A percentile compares a stretch with the other conserved stretches of the same genome.
These are phyloP conservation scores for Pithys albifrons DNA, from an alignment of 2,113 vertebrate genomes.

Conservation along the genomic window DNA sequence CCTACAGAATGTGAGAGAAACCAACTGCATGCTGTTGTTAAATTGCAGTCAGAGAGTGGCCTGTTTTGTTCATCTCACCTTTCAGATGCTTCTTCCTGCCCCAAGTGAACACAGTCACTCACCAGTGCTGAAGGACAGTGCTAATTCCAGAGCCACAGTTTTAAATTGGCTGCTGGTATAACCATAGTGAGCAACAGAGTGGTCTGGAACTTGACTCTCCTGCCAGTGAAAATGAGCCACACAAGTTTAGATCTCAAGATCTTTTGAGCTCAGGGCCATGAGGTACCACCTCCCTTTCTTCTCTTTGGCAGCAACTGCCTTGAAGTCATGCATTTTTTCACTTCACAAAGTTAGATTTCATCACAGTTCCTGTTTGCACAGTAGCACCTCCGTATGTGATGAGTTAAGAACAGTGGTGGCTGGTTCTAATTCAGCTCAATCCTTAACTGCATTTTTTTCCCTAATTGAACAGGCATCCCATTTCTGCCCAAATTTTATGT, in stretches of 20 bases:
- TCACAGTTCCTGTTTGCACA: background rate
- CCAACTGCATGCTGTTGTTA: background rate
- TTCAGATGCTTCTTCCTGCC: background rate
- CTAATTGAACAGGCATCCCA: background rate
- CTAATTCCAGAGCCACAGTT: background rate
- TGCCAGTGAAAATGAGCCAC: background rate
- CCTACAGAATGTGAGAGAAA: background rate
- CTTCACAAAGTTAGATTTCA: background rate
- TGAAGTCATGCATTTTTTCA: background rate
- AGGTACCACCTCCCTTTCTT: background rate
- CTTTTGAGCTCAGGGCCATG: conserved; percentile 21
- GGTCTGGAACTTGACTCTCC: background rate
- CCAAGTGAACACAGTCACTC: background rate
- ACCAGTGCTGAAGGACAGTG: background rate
- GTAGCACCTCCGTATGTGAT: background rate
- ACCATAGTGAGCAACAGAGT: background rate
- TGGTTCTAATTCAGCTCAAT: background rate
- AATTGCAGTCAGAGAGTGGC: background rate
- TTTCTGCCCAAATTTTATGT: background rate
- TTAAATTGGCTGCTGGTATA: background rate
- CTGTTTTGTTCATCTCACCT: background rate
- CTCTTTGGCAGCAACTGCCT: background rate
- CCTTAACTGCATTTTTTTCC: background rate
- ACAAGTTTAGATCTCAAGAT: background rate
- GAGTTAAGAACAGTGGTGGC: background rate